Evolutionary conservation across 37 sponge, comb jelly and placozoan genomes (phyloP), one percentile per base, ranked within the genome.

Genomic region (Trichoplax adhaerens): DNA sequence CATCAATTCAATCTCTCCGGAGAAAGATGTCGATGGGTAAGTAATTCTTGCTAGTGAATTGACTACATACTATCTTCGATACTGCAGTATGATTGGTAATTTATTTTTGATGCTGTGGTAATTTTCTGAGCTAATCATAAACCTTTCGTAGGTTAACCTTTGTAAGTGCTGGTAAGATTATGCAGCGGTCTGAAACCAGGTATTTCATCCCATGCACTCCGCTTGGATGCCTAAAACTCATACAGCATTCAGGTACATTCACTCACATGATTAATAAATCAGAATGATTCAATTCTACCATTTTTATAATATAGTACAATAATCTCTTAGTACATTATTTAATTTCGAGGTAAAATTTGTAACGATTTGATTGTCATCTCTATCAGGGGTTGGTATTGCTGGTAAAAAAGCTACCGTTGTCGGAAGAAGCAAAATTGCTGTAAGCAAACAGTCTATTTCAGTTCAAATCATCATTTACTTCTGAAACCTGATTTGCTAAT

Each of bases 361-460:
- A 5, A 51, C 5, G 6, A 51, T 65, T 65, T 50, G 6, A 60
- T 60, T 60, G 49, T 50, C 52, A 51, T 65, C 52, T 51, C 4
- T 5, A 65, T 51, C 6, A 51, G 5, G 95, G 6, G 69, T 82
- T 57, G 73, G 78, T 5, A 70, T 87, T 4, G 29, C 65, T 6
- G 91, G 95, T 2, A 87, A 82, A 60, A 63, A 57, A 57, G 91
- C 88, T 53, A 88, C 90, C 6, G 92, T 94, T 52, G 68, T 94
- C 2, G 95, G 95, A 5, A 73, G 95, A 7, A 94, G 95, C 68
- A 94, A 87, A 71, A 94, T 89, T 61, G 91, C 87, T 76, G 90
- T 89, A 51, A 70, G 87, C 67, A 1, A 53, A n/a, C 52, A 29
- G 51, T 6, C 49, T 46, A 75, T 10, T 48, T 10, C 68, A 70